phyloP scores from a whole-genome alignment of 2,888 invertebrate genomes.

The Folsomia manolachei region DNA sequence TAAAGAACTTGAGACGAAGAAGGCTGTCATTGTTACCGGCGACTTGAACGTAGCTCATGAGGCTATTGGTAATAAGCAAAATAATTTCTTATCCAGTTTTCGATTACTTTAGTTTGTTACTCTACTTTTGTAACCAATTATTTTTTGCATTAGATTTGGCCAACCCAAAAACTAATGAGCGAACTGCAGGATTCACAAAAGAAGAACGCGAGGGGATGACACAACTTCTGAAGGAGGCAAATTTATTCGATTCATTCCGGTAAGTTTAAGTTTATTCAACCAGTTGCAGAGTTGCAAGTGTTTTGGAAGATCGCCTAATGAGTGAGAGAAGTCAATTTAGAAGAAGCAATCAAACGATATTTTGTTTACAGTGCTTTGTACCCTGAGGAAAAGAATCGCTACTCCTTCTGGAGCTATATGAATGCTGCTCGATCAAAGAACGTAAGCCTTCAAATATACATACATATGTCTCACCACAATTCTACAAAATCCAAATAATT shows the following conservation, averaged over 20 bases:
- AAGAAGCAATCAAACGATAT: too few species aligned
- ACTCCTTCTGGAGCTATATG: conserved; percentile 96
- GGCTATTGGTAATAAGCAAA: conserved; percentile 87
- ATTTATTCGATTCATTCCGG: conserved; percentile 84
- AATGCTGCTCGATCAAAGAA: conserved; percentile 80
- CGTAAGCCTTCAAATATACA: too few species aligned
- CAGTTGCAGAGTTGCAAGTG: too few species aligned
- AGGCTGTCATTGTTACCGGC: conserved; percentile 92
- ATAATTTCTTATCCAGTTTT: conserved; percentile 46
- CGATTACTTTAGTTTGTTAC: neutral
- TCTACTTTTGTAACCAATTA: neutral
- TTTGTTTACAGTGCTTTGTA: conserved; percentile 42
- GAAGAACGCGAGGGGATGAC: conserved; percentile 92
- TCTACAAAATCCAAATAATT: too few species aligned
- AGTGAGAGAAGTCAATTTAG: too few species aligned
- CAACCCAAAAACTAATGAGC: conserved; percentile 89
- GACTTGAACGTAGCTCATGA: conserved; percentile 97
- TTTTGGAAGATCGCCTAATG: too few species aligned
- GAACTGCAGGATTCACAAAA: conserved; percentile 91
- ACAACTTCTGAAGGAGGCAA: conserved; percentile 68
- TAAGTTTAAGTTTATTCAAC: too few species aligned
- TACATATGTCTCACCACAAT: too few species aligned
- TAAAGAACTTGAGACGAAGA: conserved; percentile 74
- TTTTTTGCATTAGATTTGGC: conserved; percentile 67
- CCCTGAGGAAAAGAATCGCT: conserved; percentile 76